Conservation (phyloP, 1,140 invertebrate species). For the Vanessa tameamea region DNA sequence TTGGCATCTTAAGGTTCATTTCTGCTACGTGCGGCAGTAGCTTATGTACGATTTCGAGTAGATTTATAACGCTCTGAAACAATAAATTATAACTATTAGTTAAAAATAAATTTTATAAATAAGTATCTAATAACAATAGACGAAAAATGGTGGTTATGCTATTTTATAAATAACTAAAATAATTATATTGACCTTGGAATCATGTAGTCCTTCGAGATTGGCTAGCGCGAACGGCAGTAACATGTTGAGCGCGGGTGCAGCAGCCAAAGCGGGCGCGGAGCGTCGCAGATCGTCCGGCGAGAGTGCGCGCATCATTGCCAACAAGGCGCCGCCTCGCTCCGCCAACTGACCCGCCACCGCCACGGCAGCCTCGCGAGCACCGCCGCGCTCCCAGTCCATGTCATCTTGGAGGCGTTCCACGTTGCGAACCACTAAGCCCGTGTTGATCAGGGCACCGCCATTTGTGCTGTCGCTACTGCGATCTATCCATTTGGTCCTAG, state of each 20-base stretch:
- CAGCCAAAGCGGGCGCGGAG: slow-evolving; percentile 37
- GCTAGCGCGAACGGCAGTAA: slow-evolving; percentile 67
- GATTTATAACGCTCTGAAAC: slow-evolving; percentile 91
- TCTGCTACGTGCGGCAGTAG: slow-evolving; percentile 94
- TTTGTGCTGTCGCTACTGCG: background rate
- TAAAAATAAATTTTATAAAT: background rate
- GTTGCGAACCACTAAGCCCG: background rate
- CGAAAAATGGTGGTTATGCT: background rate
- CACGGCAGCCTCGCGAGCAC: slow-evolving; percentile 20
- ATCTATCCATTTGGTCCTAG: slow-evolving; percentile 27
- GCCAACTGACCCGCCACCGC: slow-evolving; percentile 24
- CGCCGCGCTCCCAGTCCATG: slow-evolving; percentile 18
- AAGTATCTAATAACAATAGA: background rate
- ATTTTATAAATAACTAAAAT: background rate
- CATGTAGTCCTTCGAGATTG: slow-evolving; percentile 64
- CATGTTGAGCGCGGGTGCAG: slow-evolving; percentile 57
- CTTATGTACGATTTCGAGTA: slow-evolving; percentile 94
- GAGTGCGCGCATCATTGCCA: slow-evolving; percentile 51
- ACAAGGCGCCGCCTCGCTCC: slow-evolving; percentile 38
- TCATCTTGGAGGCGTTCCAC: background rate
- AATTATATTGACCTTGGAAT: slow-evolving; percentile 61
- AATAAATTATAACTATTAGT: background rate
- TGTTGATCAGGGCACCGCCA: background rate
- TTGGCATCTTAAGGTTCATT: slow-evolving; percentile 86
- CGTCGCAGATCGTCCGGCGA: slow-evolving; percentile 59